phyloP scores from a whole-genome alignment of 2,113 vertebrate species.

The Rana temporaria region DNA sequence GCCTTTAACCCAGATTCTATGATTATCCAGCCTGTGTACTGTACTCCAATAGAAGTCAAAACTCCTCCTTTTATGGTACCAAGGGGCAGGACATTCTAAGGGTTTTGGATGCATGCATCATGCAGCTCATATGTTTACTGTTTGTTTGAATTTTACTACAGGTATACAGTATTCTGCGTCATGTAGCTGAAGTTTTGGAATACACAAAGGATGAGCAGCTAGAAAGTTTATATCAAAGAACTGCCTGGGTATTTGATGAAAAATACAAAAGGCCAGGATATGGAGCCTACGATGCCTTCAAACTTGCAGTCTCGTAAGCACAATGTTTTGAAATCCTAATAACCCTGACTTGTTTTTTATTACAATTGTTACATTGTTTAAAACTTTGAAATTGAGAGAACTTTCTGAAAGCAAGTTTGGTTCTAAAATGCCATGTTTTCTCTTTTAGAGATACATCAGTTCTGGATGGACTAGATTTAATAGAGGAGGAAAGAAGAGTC shows the following conservation, averaged over 20 bases:
- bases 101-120: background rate
- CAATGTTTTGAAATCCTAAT: no score
- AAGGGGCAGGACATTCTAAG: no score
- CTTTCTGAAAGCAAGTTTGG: no score
- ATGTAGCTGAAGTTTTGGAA: constrained; percentile 95
- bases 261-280: constrained; percentile 96
- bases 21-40: no score
- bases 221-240: constrained; percentile 94
- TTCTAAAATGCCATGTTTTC: no score
- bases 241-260: constrained; percentile 98
- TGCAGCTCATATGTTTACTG: background rate
- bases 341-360: no score
- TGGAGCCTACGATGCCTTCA: constrained; percentile 96
- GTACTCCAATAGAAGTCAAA: no score
- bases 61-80: no score
- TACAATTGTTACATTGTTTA: no score
- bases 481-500: constrained; percentile 89
- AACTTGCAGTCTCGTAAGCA: constrained; percentile 96
- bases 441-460: constrained; percentile 88
- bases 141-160: constrained; percentile 60
- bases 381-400: no score
- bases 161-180: constrained; percentile 97
- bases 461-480: constrained; percentile 90
- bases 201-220: constrained; percentile 97
- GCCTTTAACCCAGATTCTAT: no score